Evolutionary conservation across 2,888 invertebrate species (phyloP).

Genomic region (Hypselothyrea guttata): DNA sequence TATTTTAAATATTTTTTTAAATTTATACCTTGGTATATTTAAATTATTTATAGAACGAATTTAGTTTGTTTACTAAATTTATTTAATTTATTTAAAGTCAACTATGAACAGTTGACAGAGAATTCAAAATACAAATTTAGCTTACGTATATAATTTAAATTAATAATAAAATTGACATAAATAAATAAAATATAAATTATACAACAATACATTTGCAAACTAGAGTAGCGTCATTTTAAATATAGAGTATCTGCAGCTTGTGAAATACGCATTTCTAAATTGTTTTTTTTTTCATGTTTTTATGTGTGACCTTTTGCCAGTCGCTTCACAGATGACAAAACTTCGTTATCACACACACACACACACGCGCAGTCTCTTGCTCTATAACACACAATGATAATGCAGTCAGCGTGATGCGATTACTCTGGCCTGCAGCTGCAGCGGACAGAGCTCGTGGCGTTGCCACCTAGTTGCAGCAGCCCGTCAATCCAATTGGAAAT

Average conservation of each 20-base stretch:
- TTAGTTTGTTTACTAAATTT: no score
- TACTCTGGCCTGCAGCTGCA: conserved; percentile 9
- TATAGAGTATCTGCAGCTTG: not conserved
- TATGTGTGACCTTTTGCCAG: conserved; percentile 33
- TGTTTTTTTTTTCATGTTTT: conserved; percentile 15
- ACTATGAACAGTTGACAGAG: no score
- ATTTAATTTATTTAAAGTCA: no score
- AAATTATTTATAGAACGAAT: no score
- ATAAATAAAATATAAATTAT: no score
- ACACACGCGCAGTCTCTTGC: not conserved
- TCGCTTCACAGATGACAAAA: conserved; percentile 34
- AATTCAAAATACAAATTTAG: no score
- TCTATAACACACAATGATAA: conserved; percentile 18
- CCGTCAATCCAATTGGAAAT: conserved; percentile 27
- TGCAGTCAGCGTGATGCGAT: conserved; percentile 50
- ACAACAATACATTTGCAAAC: no score
- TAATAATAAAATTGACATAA: no score
- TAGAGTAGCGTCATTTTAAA: not conserved
- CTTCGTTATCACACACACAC: conserved; percentile 49
- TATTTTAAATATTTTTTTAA: no score
- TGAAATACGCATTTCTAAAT: not conserved
- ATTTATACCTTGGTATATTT: no score
- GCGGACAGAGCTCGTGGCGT: not conserved
- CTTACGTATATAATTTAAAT: no score
- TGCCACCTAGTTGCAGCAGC: not conserved